A percentile compares a stretch with the other conserved stretches of the same genome.
Conservation (phyloP, 1,140 invertebrate species). For the Drosophila dunni region DNA sequence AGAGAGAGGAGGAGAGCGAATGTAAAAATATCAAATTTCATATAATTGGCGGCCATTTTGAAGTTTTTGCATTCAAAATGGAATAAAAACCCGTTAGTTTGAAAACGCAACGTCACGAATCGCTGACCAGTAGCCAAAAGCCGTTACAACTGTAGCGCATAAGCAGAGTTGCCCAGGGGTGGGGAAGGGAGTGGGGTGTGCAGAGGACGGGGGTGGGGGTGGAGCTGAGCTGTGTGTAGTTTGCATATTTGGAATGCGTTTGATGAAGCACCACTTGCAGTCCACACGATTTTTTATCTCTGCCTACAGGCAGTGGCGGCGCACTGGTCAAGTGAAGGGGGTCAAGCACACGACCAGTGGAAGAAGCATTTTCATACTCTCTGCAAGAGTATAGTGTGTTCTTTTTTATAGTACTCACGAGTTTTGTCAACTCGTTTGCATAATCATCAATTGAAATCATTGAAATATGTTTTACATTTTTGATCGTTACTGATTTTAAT, state of each 20-base stretch:
- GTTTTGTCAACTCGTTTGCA: no score
- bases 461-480: no score
- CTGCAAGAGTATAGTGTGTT: no score
- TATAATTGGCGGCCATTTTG: slow-evolving; percentile 78
- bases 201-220: background rate
- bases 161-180: background rate
- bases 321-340: background rate
- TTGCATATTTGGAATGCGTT: slow-evolving; percentile 31
- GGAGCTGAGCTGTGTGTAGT: background rate
- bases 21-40: slow-evolving; percentile 72
- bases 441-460: no score
- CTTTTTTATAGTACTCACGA: no score
- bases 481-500: no score
- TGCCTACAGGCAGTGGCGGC: slow-evolving; percentile 12
- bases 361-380: no score
- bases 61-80: slow-evolving; percentile 49
- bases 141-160: slow-evolving; percentile 32
- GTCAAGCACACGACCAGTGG: no score
- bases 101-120: slow-evolving; percentile 16
- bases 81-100: slow-evolving; percentile 23
- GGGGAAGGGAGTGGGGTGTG: background rate
- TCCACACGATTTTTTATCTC: slow-evolving; percentile 33
- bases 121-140: slow-evolving; percentile 47
- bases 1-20: slow-evolving; percentile 6
- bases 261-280: slow-evolving; percentile 43